These are phyloP conservation scores for Pristionchus exspectatus DNA, from an alignment of 2,888 invertebrate species.

Conservation along the genomic window DNA sequence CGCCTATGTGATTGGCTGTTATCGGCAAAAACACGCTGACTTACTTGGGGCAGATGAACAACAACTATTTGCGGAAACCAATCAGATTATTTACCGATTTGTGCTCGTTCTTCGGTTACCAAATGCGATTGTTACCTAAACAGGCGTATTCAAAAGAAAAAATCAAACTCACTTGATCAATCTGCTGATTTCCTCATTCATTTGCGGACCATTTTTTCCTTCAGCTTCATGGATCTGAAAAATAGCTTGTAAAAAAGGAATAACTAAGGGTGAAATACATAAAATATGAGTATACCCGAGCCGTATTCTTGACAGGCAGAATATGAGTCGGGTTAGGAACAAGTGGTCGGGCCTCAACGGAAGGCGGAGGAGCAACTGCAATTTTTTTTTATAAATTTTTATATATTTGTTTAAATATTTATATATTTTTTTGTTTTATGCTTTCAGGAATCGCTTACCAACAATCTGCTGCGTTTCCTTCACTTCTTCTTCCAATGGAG, in stretches of 20 bases:
- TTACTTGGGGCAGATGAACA: background rate
- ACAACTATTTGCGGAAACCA: background rate
- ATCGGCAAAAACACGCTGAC: background rate
- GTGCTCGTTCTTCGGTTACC: background rate
- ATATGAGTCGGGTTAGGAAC: constrained; percentile 41
- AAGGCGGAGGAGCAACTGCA: background rate
- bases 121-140: background rate
- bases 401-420: background rate
- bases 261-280: background rate
- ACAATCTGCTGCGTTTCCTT: background rate
- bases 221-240: constrained; percentile 28
- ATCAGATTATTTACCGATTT: background rate
- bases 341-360: constrained; percentile 19
- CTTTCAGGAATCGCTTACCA: background rate
- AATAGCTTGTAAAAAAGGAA: background rate
- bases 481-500: background rate
- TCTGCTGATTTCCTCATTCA: constrained; percentile 54
- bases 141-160: no score
- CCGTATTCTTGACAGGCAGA: constrained; percentile 25
- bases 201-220: background rate
- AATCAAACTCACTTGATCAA: constrained; percentile 52
- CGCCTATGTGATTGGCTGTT: background rate
- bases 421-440: no score
- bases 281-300: background rate
- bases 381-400: background rate